A percentile compares a stretch with the other conserved stretches of the same genome.
These are phyloP conservation scores for Keiferia lycopersicella DNA, from an alignment of 2,888 invertebrate genomes.

Conservation along the genomic window DNA sequence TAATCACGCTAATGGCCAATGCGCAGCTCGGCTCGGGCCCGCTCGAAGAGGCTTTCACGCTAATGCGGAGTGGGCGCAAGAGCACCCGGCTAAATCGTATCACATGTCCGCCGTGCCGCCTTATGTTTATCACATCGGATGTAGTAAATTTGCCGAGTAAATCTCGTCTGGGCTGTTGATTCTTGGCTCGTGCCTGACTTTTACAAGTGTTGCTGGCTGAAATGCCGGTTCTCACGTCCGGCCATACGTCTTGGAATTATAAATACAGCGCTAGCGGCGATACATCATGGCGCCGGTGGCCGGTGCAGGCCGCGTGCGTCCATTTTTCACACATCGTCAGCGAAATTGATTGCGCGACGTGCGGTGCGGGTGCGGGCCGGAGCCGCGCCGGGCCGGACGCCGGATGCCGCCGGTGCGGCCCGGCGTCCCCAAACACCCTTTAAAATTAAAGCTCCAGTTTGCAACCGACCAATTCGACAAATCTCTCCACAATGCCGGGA, in stretches of 20 bases:
- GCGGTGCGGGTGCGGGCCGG: conserved; percentile 10
- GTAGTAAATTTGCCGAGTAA: neutral
- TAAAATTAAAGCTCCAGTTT: conserved; percentile 30
- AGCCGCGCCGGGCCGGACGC: conserved; percentile 27
- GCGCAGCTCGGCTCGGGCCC: conserved; percentile 55
- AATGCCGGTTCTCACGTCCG: conserved; percentile 46
- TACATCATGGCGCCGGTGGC: conserved; percentile 54
- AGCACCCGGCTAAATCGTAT: conserved; percentile 69
- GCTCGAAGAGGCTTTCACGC: conserved; percentile 68
- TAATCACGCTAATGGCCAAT: conserved; percentile 82
- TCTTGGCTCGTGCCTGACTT: conserved; percentile 8
- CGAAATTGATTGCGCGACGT: conserved; percentile 55
- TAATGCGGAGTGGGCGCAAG: conserved; percentile 71
- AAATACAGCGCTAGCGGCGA: conserved; percentile 57
- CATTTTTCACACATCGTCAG: conserved; percentile 62
- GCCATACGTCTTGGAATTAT: conserved; percentile 57
- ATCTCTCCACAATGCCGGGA: conserved; percentile 22
- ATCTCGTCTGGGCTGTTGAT: conserved; percentile 17
- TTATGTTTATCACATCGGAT: conserved; percentile 32
- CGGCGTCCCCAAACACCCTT: conserved; percentile 23
- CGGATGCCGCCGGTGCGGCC: conserved; percentile 28
- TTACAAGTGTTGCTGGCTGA: conserved; percentile 20
- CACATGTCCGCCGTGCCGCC: conserved; percentile 54
- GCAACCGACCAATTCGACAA: conserved; percentile 27
- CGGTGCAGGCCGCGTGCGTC: conserved; percentile 39